Evolutionary conservation across 2,797 vertebrate genomes (phyloP), one percentile per base, ranked within the genome.

Genomic region (Pogoniulus pusillus): DNA sequence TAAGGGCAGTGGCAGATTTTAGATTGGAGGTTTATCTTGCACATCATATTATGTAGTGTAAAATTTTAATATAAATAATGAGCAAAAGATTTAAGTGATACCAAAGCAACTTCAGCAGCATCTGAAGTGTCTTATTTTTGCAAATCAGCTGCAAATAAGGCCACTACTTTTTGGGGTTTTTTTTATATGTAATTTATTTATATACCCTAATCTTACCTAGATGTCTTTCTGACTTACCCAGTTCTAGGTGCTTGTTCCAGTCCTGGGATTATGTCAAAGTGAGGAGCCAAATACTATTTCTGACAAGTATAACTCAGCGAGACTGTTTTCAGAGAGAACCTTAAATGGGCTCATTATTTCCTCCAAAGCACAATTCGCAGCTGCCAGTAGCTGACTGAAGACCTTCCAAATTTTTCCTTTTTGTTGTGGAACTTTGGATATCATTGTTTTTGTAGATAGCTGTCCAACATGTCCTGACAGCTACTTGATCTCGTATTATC

Each of bases 391-490:
- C 35, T 93, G 92, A 90, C 74, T 93, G 92, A 94, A 94, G 51
- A 77, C 60, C 35, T 96, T 95, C 90, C 91, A 96, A 82, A 55
- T 51, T 72, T 71, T 91, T 82, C 27, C 58, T 93, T 94, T 96
- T 72, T 95, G 87, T 93, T 95, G 87, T 95, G 90, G 92, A 93
- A 88, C 47, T 62, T 95, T 29, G 90, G 81, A 72, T 85, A 93
- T 68, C 87, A 83, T 79, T 95, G 68, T 16, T 87, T 92, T 80
- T 87, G 72, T 43, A 82, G 73, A 35, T 87, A 90, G 78, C 84
- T 95, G 47, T 60, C 54, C 51, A 89, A 80, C 94, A 30, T 91
- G 93, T 76, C 89, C 68, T 72, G 70, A 94, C 94, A 93, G 35
- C 55, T 89, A 23, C 83, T 80, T 86, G 69, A 84, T 92, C 66